phyloP scores from a whole-genome alignment of 2,888 invertebrate genomes.

The Diarsia brunnea region DNA sequence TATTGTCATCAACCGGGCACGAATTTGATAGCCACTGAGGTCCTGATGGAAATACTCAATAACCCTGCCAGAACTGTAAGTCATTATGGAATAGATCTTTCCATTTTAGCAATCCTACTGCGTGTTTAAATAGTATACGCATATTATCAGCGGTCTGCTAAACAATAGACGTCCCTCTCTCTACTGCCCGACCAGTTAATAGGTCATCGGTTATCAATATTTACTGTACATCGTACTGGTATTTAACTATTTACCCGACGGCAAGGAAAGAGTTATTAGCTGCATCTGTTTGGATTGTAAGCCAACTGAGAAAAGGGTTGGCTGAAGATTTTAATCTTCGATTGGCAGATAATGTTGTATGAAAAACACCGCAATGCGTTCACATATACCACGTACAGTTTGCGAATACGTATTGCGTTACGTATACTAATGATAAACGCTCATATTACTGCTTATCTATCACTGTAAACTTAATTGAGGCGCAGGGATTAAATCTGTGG shows the following conservation, averaged over 20 bases:
- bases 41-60: not conserved
- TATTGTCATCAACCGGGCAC: not conserved
- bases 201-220: slow-evolving; percentile 40
- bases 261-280: too few species aligned
- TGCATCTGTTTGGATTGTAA: not conserved
- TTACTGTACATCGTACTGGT: not conserved
- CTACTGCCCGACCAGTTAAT: slow-evolving; percentile 1
- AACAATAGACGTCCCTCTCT: slow-evolving; percentile 21
- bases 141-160: slow-evolving; percentile 11
- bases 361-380: slow-evolving; percentile 11
- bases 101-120: not conserved
- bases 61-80: not conserved
- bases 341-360: not conserved
- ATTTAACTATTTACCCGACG: too few species aligned
- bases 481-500: slow-evolving; percentile 40
- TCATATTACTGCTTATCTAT: slow-evolving; percentile 37
- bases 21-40: not conserved
- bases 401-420: slow-evolving; percentile 8
- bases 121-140: not conserved
- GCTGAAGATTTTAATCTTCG: not conserved
- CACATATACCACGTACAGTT: not conserved
- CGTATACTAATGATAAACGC: slow-evolving; percentile 20
- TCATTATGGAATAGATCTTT: not conserved
- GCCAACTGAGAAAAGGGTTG: not conserved
- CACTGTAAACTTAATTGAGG: slow-evolving; percentile 31